Evolutionary conservation across 92 coral and sea anemone genomes (phyloP).

Genomic region (Bergia sp.): DNA sequence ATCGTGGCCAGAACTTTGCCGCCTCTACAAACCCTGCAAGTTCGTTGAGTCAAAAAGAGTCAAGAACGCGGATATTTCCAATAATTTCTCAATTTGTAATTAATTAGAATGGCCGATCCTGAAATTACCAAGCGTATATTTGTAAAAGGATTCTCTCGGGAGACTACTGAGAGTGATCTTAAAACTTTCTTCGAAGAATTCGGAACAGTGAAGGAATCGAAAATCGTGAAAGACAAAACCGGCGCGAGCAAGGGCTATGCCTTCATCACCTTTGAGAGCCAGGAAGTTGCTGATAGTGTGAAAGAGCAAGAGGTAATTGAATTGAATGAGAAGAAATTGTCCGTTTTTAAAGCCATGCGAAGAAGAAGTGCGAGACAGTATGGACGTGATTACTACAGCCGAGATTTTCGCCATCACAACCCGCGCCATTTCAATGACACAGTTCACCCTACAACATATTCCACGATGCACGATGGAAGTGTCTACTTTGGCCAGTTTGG

Average conservation of each 20-base stretch:
- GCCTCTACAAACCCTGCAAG: conserved; percentile 38
- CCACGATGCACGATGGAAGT: conserved; percentile 51
- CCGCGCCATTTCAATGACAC: conserved; percentile 58
- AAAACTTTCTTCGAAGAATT: conserved; percentile 87
- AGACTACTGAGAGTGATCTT: conserved; percentile 95
- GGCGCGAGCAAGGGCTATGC: conserved; percentile 98
- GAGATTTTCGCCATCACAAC: conserved; percentile 75
- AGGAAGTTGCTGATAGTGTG: conserved; percentile 85
- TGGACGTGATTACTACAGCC: conserved; percentile 65
- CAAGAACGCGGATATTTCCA: background rate
- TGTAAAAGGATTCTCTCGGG: conserved; percentile 95
- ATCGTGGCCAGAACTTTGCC: conserved; percentile 39
- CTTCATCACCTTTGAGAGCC: conserved; percentile 96
- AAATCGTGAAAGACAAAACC: conserved; percentile 94
- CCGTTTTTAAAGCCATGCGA: conserved; percentile 85
- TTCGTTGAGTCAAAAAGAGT: background rate
- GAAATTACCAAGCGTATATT: conserved; percentile 93
- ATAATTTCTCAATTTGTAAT: conserved; percentile 8
- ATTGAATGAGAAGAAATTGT: conserved; percentile 89
- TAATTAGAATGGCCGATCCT: conserved; percentile 70
- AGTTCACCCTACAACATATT: conserved; percentile 59
- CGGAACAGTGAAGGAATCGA: conserved; percentile 90
- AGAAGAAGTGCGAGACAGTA: conserved; percentile 81
- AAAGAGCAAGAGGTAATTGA: conserved; percentile 83
- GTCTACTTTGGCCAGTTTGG: conserved; percentile 46